phyloP scores from a whole-genome alignment of 2,113 vertebrate species.

The Hypanus sabinus region DNA sequence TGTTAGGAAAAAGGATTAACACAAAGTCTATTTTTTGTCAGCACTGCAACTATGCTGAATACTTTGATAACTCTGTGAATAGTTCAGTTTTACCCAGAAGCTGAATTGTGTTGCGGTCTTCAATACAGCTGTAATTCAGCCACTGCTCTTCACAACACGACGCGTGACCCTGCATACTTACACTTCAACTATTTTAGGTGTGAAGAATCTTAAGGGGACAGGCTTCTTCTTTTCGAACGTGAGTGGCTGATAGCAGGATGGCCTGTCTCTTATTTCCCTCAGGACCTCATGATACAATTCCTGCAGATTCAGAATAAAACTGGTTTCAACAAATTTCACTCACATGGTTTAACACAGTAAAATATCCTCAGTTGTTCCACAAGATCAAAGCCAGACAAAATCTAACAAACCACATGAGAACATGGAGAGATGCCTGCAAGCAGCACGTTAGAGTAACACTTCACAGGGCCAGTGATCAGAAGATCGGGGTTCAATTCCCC shows the following conservation, averaged over 20 bases:
- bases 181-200: conserved; percentile 88
- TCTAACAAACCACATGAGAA: background rate
- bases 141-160: background rate
- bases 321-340: background rate
- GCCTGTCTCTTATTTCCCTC: conserved; percentile 51
- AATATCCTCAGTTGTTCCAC: background rate
- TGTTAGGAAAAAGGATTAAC: too few relatives aligned
- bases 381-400: background rate
- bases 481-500: too few relatives aligned
- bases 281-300: conserved; percentile 59
- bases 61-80: too few relatives aligned
- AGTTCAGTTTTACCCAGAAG: background rate
- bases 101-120: too few relatives aligned
- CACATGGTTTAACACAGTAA: background rate
- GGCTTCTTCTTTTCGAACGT: conserved; percentile 83
- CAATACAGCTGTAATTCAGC: background rate
- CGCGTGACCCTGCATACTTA: conserved; percentile 56
- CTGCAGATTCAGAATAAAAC: conserved; percentile 49
- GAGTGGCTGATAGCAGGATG: conserved; percentile 50
- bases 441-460: too few relatives aligned
- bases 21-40: too few relatives aligned
- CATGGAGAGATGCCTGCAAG: too few relatives aligned
- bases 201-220: conserved; percentile 76
- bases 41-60: too few relatives aligned
- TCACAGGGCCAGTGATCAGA: too few relatives aligned